These are phyloP conservation scores for Pygocentrus nattereri DNA, from an alignment of 2,797 vertebrate genomes.

Conservation along the genomic window DNA sequence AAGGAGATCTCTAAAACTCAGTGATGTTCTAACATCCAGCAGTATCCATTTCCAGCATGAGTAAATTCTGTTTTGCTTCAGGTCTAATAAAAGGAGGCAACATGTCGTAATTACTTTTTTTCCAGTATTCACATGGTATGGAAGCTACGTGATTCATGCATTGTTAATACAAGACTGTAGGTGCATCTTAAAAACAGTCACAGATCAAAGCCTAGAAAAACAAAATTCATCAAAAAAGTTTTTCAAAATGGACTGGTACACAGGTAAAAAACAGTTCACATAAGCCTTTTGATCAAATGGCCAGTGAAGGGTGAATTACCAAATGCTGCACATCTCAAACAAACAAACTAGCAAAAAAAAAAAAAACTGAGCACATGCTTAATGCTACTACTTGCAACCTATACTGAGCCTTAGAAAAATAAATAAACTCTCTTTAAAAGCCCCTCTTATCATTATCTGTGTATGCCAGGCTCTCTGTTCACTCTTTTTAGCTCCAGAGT, in stretches of 20 bases:
- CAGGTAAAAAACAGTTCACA: neutral
- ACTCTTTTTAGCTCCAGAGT: neutral
- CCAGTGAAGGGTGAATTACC: neutral
- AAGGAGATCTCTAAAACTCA: constrained; percentile 12
- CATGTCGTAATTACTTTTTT: neutral
- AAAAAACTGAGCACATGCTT: constrained; percentile 1
- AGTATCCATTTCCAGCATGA: constrained; percentile 19
- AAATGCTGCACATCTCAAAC: neutral
- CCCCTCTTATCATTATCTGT: constrained; percentile 36
- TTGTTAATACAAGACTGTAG: neutral
- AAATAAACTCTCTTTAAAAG: constrained; percentile 25
- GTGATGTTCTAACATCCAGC: neutral
- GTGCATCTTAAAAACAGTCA: neutral
- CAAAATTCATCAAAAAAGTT: constrained; percentile 8
- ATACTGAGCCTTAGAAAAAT: constrained; percentile 36
- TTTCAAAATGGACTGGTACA: neutral
- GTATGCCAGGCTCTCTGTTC: constrained; percentile 16
- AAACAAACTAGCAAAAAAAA: too few species aligned
- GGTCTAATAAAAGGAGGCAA: constrained; percentile 20
- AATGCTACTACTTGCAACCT: constrained; percentile 20
- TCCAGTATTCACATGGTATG: neutral
- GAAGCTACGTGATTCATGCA: neutral
- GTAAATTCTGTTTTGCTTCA: constrained; percentile 15
- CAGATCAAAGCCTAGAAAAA: constrained; percentile 1
- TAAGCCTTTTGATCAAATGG: constrained; percentile 4